Base-by-base conservation (phyloP, 1,140 invertebrate species). In the Drosophila kanapiae region DNA sequence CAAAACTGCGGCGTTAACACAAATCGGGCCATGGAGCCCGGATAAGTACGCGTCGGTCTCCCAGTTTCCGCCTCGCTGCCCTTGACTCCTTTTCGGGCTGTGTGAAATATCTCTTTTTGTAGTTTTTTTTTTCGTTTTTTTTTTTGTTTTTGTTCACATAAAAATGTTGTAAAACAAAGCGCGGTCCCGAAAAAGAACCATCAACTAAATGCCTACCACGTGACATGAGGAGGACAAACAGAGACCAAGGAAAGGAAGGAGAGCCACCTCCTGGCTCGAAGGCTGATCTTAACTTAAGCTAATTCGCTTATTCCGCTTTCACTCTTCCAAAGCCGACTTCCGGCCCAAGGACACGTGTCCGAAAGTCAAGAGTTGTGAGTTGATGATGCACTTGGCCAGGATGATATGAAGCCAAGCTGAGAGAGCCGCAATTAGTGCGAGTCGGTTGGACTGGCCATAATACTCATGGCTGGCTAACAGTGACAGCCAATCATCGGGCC, bases 121-220 rank as follows among this genome's bases (percentile, higher is more conserved):
- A 7, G 31, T 31, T 31, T 31, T 8, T 6, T 31, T n/a, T 8
- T 48, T 18, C 31, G 27, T 31, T 29, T 7, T 14, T 1, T 23
- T 45, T 7, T 47, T 51, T 51, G 10, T 10, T 49, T 69, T 47
- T 27, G 56, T 61, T 40, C 59, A 33, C 77, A 80, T 83, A 72
- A 83, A 83, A 84, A 71, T 60, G 81, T 71, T 83, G 82, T 84
- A 80, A 83, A 84, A 84, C 81, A 82, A 82, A 78, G 78, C 75
- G 64, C 18, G 27, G 10, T 11, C 7, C 14, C 5, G 16, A 10
- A 16, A 16, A 10, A 38, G 31, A 70, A 62, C 45, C 51, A 40
- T 71, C 68, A 70, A 18, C 64, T 40, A 47, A 72, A 58, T 68
- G 47, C 47, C 47, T 31, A 8, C 47, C 13, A 53, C 65, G 65